A percentile compares a stretch with the other conserved stretches of the same genome.
Conservation (phyloP, 2,113 vertebrate species). For the Acanthisitta chloris region DNA sequence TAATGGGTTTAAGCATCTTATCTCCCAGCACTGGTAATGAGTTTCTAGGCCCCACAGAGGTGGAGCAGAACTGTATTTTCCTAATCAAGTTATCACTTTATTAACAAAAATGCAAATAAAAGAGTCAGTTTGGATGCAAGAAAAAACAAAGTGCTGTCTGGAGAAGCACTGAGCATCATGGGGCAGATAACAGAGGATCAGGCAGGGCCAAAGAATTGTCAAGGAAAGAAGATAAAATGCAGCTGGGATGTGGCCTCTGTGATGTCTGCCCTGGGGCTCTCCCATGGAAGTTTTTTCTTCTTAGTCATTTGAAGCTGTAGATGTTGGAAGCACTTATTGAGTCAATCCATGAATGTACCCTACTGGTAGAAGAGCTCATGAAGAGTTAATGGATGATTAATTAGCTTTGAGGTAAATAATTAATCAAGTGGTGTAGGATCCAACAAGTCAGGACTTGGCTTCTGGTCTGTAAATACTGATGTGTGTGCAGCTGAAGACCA, state of each 20-base stretch:
- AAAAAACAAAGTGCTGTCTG: neutral
- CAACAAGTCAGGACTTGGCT: neutral
- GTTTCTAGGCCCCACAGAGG: slow-evolving; percentile 7
- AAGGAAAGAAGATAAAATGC: neutral
- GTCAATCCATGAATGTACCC: neutral
- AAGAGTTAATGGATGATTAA: slow-evolving; percentile 53
- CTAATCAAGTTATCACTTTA: neutral
- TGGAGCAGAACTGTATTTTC: slow-evolving; percentile 12
- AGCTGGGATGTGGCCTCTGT: neutral
- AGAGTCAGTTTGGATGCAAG: neutral
- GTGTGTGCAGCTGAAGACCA: neutral
- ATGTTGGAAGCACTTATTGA: neutral
- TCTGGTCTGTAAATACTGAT: slow-evolving; percentile 28
- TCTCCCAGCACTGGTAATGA: neutral
- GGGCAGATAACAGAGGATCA: neutral
- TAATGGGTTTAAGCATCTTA: neutral
- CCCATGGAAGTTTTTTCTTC: neutral
- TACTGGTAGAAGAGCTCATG: neutral
- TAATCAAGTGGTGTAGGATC: slow-evolving; percentile 5
- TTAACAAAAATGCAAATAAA: slow-evolving; percentile 38
- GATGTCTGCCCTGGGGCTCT: neutral
- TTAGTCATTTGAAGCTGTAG: neutral
- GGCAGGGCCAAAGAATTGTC: neutral
- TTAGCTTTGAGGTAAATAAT: slow-evolving; percentile 44
- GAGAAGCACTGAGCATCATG: neutral